Conservation (phyloP, 2,113 vertebrate species). For the Amia ocellicauda region DNA sequence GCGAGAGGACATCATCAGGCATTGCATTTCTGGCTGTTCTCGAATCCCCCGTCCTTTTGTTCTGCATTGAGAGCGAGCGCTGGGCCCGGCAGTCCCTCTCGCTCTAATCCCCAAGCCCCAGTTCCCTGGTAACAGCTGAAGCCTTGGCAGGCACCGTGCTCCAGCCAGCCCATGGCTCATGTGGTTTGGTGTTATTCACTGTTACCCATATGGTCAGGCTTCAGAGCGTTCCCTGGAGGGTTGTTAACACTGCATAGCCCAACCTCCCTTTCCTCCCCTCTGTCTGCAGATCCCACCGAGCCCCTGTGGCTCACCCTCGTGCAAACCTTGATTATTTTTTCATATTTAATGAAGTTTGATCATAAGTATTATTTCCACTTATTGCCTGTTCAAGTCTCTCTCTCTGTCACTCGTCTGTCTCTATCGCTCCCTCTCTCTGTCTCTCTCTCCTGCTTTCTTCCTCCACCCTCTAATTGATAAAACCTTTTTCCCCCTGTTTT, state of each 20-base stretch:
- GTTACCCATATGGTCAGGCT: constrained; percentile 94
- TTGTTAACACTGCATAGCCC: constrained; percentile 89
- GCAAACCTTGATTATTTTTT: constrained; percentile 81
- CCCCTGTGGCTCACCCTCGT: constrained; percentile 78
- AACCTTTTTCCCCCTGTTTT: constrained; percentile 62
- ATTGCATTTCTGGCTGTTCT: no score
- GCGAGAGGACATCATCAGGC: no score
- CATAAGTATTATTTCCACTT: constrained; percentile 76
- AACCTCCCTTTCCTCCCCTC: constrained; percentile 68
- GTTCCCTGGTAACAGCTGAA: constrained; percentile 89
- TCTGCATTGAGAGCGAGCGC: constrained; percentile 30
- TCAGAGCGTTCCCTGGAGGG: constrained; percentile 81
- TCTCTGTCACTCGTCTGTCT: constrained; percentile 11
- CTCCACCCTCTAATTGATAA: constrained; percentile 73
- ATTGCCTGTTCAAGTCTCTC: constrained; percentile 71
- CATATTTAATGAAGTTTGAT: constrained; percentile 73
- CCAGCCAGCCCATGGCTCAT: constrained; percentile 84
- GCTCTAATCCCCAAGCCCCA: constrained; percentile 75
- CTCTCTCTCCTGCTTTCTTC: constrained; percentile 15
- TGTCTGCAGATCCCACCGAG: constrained; percentile 53
- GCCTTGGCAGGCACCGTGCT: constrained; percentile 74
- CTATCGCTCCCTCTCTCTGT: constrained; percentile 33
- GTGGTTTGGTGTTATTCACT: constrained; percentile 81
- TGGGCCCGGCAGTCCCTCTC: constrained; percentile 16
- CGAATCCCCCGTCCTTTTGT: constrained; percentile 41